These are phyloP conservation scores for Oncorhynchus kisutch DNA, from an alignment of 2,113 vertebrate genomes.

Conservation along the genomic window DNA sequence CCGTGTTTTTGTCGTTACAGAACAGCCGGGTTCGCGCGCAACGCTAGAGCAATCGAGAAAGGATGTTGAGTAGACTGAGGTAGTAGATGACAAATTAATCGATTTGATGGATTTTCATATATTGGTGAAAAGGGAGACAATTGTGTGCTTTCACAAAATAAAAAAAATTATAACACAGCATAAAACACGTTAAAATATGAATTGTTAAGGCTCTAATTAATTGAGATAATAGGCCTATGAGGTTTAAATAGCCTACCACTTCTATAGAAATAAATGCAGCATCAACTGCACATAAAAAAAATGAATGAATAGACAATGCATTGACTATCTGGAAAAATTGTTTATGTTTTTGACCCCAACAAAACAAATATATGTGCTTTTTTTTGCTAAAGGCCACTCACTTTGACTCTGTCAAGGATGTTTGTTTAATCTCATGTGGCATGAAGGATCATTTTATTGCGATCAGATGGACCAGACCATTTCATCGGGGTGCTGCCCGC, in stretches of 20 bases:
- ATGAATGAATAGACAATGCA: no score
- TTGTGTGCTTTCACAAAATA: background rate
- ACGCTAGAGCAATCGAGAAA: constrained; percentile 45
- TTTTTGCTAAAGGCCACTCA: no score
- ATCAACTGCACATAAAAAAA: no score
- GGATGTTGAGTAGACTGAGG: background rate
- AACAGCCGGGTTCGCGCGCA: constrained; percentile 29
- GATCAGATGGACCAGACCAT: background rate
- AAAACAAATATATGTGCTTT: no score
- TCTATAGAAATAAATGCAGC: no score
- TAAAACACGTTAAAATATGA: background rate
- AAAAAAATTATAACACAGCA: background rate
- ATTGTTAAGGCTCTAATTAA: background rate
- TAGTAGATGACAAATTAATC: constrained; percentile 43
- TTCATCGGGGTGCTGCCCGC: background rate
- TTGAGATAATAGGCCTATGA: background rate
- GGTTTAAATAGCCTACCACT: no score
- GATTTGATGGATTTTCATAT: constrained; percentile 11
- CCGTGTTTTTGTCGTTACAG: background rate
- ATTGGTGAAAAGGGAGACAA: no score
- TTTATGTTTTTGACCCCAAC: no score
- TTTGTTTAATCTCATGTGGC: no score
- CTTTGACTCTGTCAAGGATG: no score
- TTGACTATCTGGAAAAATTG: no score
- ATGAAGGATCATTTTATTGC: no score